Percentiles rank a stretch among this genome's conserved stretches.
Conservation (phyloP, 37 sponge, comb jelly and placozoan genomes). For the Oopsacas minuta region DNA sequence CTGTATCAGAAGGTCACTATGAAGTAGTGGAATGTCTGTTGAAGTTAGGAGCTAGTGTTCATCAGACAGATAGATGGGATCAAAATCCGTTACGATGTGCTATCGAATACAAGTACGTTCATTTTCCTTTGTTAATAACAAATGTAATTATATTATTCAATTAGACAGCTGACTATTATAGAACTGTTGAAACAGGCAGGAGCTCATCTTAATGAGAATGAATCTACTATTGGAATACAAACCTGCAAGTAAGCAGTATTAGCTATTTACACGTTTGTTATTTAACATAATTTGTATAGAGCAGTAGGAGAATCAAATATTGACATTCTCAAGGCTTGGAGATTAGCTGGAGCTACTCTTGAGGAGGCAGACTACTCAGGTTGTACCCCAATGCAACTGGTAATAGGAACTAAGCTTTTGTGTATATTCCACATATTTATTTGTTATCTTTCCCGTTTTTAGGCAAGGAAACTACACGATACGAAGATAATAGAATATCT, state of each 20-base stretch:
- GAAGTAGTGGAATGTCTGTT: conserved; percentile 57
- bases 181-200: conserved; percentile 40
- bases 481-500: not conserved
- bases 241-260: conserved; percentile 22
- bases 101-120: conserved; percentile 39
- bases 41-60: conserved; percentile 63
- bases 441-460: not conserved
- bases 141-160: not conserved
- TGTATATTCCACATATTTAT: not conserved
- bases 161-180: conserved; percentile 29
- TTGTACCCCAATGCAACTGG: conserved; percentile 26
- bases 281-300: conserved; percentile 7
- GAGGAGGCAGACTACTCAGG: conserved; percentile 25
- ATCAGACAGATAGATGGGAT: conserved; percentile 47
- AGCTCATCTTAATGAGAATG: conserved; percentile 29
- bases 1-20: conserved; percentile 52
- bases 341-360: conserved; percentile 33
- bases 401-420: not conserved
- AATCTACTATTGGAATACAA: conserved; percentile 1
- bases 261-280: not conserved
- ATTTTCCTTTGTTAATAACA: not conserved
- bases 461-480: not conserved
- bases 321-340: conserved; percentile 35
- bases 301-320: conserved; percentile 36
- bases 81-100: conserved; percentile 68